Evolutionary conservation across 2,797 vertebrate species (phyloP).

Genomic region (Pangasius larnaudii): DNA sequence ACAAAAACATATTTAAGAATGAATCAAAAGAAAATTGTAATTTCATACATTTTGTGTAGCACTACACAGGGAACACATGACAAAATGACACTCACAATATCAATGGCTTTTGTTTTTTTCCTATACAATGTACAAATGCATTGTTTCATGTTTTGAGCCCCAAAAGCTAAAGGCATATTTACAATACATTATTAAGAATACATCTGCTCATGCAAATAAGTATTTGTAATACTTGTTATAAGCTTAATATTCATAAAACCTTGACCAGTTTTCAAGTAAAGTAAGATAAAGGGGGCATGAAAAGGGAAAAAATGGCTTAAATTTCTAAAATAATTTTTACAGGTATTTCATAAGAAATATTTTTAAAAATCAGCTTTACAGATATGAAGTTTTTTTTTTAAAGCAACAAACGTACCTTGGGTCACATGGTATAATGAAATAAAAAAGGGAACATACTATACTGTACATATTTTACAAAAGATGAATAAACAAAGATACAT

Average conservation of each 20-base stretch:
- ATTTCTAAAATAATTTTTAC: constrained; percentile 30
- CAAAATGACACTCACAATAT: constrained; percentile 94
- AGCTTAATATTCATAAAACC: constrained; percentile 48
- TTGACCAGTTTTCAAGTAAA: constrained; percentile 38
- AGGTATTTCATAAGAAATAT: constrained; percentile 44
- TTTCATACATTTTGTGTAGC: constrained; percentile 74
- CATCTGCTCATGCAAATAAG: constrained; percentile 51
- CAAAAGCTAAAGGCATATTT: constrained; percentile 66
- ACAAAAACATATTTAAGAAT: constrained; percentile 51
- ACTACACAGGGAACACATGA: constrained; percentile 84
- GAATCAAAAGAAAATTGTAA: constrained; percentile 56
- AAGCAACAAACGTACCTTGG: constrained; percentile 20
- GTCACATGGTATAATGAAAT: constrained; percentile 29
- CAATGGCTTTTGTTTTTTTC: constrained; percentile 87
- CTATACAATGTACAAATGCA: constrained; percentile 85
- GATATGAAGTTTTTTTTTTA: constrained; percentile 39
- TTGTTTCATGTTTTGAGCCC: constrained; percentile 65
- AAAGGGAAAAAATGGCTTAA: constrained; percentile 22
- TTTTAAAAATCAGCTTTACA: constrained; percentile 49
- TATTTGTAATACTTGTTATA: constrained; percentile 53
- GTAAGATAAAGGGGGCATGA: constrained; percentile 39
- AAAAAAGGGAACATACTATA: constrained; percentile 34
- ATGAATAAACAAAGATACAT: constrained; percentile 25
- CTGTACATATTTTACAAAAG: constrained; percentile 45
- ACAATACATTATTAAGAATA: constrained; percentile 56